A percentile compares a stretch with the other conserved stretches of the same genome.
phyloP scores from a whole-genome alignment of 2,797 vertebrate species.

The Botia kubotai region DNA sequence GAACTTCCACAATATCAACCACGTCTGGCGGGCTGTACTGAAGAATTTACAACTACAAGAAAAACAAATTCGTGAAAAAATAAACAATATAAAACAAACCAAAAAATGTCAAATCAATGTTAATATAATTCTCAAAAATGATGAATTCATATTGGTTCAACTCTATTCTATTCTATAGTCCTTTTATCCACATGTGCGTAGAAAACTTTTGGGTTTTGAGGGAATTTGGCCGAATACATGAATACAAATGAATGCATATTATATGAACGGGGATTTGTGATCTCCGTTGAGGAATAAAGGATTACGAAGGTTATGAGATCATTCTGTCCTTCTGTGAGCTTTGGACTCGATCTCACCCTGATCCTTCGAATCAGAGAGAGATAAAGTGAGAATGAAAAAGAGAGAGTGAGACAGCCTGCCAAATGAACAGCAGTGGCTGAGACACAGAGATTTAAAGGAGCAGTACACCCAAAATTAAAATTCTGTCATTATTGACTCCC shows the following conservation, averaged over 20 bases:
- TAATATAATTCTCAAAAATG: not conserved
- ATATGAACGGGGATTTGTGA: constrained; percentile 41
- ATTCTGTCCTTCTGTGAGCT: constrained; percentile 49
- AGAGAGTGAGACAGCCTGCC: not conserved
- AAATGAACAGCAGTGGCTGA: constrained; percentile 33
- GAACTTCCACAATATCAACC: not conserved
- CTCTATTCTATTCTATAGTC: not conserved
- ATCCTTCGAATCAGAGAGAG: constrained; percentile 11
- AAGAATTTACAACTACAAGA: no score
- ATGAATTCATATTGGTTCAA: not conserved
- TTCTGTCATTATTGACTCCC: constrained; percentile 3
- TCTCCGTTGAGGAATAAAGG: constrained; percentile 26
- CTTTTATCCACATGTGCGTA: not conserved
- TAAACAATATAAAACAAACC: not conserved
- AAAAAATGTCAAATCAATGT: not conserved
- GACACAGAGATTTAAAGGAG: constrained; percentile 11
- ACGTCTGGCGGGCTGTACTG: no score
- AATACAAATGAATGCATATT: constrained; percentile 36
- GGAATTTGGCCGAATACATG: constrained; percentile 11
- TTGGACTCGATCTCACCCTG: constrained; percentile 35
- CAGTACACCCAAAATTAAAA: constrained; percentile 10
- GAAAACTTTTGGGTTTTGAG: constrained; percentile 29
- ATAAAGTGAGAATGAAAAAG: not conserved
- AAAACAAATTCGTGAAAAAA: no score
- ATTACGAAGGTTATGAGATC: constrained; percentile 49